These are phyloP conservation scores for Oxyura jamaicensis DNA, from an alignment of 2,113 vertebrate genomes.

Conservation along the genomic window DNA sequence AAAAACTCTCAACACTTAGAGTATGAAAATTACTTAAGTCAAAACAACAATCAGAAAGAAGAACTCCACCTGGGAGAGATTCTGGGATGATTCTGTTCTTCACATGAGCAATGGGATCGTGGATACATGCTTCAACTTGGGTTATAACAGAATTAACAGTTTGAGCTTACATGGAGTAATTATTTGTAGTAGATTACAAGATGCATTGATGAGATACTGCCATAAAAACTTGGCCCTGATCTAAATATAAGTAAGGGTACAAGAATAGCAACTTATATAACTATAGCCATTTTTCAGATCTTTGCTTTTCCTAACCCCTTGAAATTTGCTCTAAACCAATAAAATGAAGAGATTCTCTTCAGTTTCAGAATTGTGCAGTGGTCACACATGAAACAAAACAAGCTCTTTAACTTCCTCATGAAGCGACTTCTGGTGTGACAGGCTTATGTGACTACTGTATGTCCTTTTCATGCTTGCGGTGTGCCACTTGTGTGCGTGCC, in stretches of 20 bases:
- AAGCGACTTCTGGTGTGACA: background rate
- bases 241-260: background rate
- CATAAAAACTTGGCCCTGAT: background rate
- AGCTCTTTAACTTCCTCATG: rapidly evolving
- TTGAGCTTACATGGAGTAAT: background rate
- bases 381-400: background rate
- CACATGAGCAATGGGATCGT: rapidly evolving
- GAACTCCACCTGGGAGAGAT: background rate
- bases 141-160: background rate
- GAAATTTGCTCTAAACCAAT: background rate
- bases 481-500: background rate
- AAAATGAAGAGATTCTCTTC: background rate
- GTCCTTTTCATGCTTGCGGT: background rate
- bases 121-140: rapidly evolving
- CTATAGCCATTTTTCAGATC: background rate
- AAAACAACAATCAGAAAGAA: background rate
- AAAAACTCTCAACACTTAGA: background rate
- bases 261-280: background rate
- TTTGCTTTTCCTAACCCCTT: background rate
- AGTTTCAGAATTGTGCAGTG: background rate
- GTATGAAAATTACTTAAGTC: background rate
- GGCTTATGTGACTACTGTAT: background rate
- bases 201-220: background rate
- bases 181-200: background rate
- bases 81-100: background rate